Base-by-base conservation (phyloP, 1,140 invertebrate genomes). In the Zeugodacus cucurbitae region DNA sequence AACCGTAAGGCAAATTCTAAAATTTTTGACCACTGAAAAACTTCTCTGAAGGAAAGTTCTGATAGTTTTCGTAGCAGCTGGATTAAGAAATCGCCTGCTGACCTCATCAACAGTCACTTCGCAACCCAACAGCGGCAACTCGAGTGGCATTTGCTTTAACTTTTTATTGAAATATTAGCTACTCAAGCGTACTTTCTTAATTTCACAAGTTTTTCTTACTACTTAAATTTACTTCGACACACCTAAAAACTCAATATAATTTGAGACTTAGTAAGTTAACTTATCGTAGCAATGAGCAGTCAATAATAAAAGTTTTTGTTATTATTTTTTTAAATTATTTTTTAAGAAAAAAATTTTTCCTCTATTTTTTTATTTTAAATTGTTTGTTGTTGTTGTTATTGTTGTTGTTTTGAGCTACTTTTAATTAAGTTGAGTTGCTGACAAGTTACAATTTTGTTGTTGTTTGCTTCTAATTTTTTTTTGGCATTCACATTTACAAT, bases 381-480 rank as follows among this genome's bases (percentile, higher is more conserved):
- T 62, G n/a, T n/a, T 8, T 26, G 0, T 14, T 62, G 22, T n/a
- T n/a, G n/a, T n/a, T 62, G 22, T 62, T 26, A 22, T 62, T 26
- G 58, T 62, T 62, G 6, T 26, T 26, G 2, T 62, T 62, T 62
- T 74, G 32, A 3, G 6, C 67, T 37, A 74, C 67, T 37, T 74
- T 74, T 74, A 74, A 74, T 74, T 74, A 74, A 74, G 67, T 74
- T 20, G 32, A 74, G 37, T n/a, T 41, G 67, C 67, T 74, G 67
- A 10, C 34, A 74, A 41, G 67, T 74, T 8, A 37, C 20, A 74
- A 37, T 41, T 74, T 41, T 41, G 22, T 41, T 74, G 41, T 37
- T 37, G 20, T 74, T 74, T 41, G 5, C 14, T n/a, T n/a, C n/a
- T 22, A 37, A 11, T 11, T 29, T 32, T 29, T 32, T 67, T 67